Base-by-base conservation (phyloP, 2,797 vertebrate genomes). In the Crocidura indochinensis region DNA sequence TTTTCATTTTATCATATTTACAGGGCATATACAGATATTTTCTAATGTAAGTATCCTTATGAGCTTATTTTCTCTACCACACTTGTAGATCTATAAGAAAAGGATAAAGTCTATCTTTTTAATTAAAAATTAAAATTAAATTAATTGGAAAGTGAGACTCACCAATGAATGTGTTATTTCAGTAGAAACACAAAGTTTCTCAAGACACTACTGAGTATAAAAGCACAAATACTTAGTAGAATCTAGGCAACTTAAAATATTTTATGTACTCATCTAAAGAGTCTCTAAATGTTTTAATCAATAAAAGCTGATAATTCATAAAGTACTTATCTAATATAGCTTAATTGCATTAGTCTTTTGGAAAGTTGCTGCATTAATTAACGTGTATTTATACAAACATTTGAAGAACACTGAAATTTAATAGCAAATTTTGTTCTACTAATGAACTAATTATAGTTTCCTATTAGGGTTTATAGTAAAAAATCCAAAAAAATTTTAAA, bases 391-490 rank as follows among this genome's bases (percentile, higher is more conserved):
- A 76, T 71, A 24, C 68, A 80, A 76, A 68, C 44, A 88, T 76
- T 69, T 22, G 22, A 24, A 71, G 56, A 84, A 60, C 51, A 84
- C 11, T 47, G 31, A 90, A 82, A 78, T 86, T 82, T 46, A 75
- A 79, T 1, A 22, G 19, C 53, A 24, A 93, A 38, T 92, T 60
- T 80, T 65, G 10, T 88, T 91, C 75, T 83, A 27, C 10, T 47
- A 8, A 46, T 62, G 47, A 91, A 46, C 73, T 87, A 49, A 20
- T 75, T 92, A 60, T n/a, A 72, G 29, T 85, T 87, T 74, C 29
- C 27, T 78, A 91, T 27, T 73, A 69, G 9, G 17, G 73, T 29
- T 93, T 87, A 91, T 3, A 92, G 60, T 65, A 93, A 69, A 69
- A 24, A 78, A 77, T 4, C 31, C 31, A 91, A 86, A 27, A 20